These are phyloP conservation scores for Himalopsyche japonica DNA, from an alignment of 2,888 invertebrate species.

Conservation along the genomic window DNA sequence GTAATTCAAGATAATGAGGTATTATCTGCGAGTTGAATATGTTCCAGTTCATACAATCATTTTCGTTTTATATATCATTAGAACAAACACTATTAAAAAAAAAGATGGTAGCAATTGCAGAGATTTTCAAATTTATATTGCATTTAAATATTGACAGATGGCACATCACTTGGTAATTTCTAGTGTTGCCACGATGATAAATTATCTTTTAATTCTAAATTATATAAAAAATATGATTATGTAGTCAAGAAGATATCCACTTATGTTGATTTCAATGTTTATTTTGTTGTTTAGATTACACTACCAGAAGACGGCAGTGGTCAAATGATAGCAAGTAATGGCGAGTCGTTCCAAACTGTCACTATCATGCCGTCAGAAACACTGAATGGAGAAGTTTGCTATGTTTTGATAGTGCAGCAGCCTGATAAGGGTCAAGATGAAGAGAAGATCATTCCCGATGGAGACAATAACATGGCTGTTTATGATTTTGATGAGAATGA, in stretches of 20 bases:
- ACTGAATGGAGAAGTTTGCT: constrained; percentile 80
- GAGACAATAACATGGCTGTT: constrained; percentile 58
- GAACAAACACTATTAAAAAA: no score
- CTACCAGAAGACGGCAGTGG: background rate
- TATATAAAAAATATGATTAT: no score
- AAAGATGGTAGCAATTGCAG: no score
- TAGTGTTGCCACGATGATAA: no score
- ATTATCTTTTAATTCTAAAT: no score
- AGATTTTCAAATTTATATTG: no score
- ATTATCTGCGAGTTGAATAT: no score
- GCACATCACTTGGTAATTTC: no score
- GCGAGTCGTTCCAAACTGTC: constrained; percentile 69
- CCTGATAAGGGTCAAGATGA: constrained; percentile 53
- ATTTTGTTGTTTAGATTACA: background rate
- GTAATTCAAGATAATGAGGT: constrained; percentile 52
- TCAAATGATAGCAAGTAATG: background rate
- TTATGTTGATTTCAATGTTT: background rate
- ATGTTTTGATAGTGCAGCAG: constrained; percentile 83
- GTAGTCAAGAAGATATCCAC: no score
- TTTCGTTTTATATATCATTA: no score
- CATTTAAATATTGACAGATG: no score
- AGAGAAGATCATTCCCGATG: constrained; percentile 51
- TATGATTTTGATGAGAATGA: constrained; percentile 77
- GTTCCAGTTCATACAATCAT: no score
- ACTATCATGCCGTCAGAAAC: constrained; percentile 81